Evolutionary conservation across 2,888 invertebrate genomes (phyloP).

Genomic region (Rotaria sp.): DNA sequence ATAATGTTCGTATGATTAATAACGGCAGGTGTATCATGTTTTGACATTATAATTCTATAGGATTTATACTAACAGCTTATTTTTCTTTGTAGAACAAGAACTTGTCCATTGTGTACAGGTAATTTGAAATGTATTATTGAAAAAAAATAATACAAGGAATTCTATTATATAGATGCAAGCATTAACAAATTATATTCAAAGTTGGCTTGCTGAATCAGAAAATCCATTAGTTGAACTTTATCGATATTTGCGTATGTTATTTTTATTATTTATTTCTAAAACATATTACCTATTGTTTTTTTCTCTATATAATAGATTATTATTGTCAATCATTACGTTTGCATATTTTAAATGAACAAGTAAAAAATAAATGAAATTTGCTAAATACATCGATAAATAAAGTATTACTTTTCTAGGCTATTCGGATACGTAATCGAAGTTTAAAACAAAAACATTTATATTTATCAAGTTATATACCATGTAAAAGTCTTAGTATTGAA

Average conservation of each 20-base stretch:
- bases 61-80: too few species aligned
- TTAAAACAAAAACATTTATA: conserved; percentile 6
- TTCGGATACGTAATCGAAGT: not conserved
- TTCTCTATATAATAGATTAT: not conserved
- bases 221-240: conserved; percentile 1
- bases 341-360: conserved; percentile 17
- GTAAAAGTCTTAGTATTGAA: conserved; percentile 28
- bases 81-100: not conserved
- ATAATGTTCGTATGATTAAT: too few species aligned
- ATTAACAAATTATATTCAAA: conserved; percentile 3
- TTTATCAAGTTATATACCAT: conserved; percentile 9
- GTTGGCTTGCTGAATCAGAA: conserved; percentile 16
- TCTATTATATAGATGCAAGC: not conserved
- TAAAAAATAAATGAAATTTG: not conserved
- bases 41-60: too few species aligned
- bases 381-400: not conserved
- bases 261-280: not conserved
- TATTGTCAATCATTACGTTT: conserved; percentile 30
- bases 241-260: conserved; percentile 22
- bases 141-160: too few species aligned
- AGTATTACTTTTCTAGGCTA: not conserved
- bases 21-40: too few species aligned
- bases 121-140: not conserved
- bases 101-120: conserved; percentile 5
- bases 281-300: not conserved